Evolutionary conservation across 2,888 invertebrate genomes (phyloP).

Genomic region (Odontocolon sp.): DNA sequence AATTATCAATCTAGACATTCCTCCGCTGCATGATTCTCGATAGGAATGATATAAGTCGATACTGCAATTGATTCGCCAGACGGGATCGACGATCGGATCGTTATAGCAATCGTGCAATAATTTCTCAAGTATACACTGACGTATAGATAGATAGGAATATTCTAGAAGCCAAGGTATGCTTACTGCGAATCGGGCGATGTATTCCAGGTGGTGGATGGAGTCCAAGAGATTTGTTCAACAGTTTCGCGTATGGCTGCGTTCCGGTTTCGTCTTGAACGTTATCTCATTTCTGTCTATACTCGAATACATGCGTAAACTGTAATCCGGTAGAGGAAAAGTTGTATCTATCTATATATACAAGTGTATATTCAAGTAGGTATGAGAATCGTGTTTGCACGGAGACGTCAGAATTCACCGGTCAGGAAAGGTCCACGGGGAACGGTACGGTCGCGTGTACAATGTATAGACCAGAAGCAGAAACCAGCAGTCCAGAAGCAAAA

Average conservation of each 20-base stretch:
- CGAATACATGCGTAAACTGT: conserved; percentile 1
- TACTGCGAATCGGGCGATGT: conserved; percentile 22
- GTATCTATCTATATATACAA: background rate
- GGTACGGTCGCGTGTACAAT: conserved; percentile 49
- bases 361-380: too few relatives aligned
- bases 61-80: conserved; percentile 44
- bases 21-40: conserved; percentile 4
- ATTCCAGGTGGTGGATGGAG: conserved; percentile 26
- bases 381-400: conserved; percentile 45
- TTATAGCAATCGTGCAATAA: conserved; percentile 33
- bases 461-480: conserved; percentile 45
- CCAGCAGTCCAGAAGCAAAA: conserved; percentile 44
- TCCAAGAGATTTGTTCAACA: conserved; percentile 41
- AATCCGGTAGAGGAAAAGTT: background rate
- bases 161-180: background rate
- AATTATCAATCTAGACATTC: conserved; percentile 57
- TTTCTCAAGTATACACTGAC: background rate
- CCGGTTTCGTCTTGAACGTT: conserved; percentile 3
- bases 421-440: conserved; percentile 40
- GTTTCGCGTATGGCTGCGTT: conserved; percentile 48
- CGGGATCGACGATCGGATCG: conserved; percentile 41
- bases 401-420: conserved; percentile 22
- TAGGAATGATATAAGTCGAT: conserved; percentile 34
- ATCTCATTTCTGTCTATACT: conserved; percentile 1
- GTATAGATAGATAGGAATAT: conserved; percentile 3